Percentiles rank a stretch among this genome's conserved stretches.
phyloP scores from a whole-genome alignment of 2,113 vertebrate genomes.

The western clawed frog (Xenopus tropicalis) region UCB_Xtro_10.0 CM004446.2:13823501-13824000 shows the following conservation, averaged over 20 bases:
- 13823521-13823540: too few relatives aligned
- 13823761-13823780: conserved; percentile 5
- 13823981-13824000: background rate
- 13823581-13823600: too few relatives aligned
- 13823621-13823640: too few relatives aligned
- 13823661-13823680: conserved; percentile 1
- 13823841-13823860: background rate
- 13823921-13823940: background rate
- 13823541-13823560: too few relatives aligned
- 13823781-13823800: conserved; percentile 2
- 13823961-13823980: background rate
- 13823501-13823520: too few relatives aligned
- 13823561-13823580: too few relatives aligned
- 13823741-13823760: conserved; percentile 14
- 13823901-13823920: background rate
- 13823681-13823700: conserved; percentile 6
- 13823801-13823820: background rate
- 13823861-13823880: background rate
- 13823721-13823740: conserved; percentile 11
- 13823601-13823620: too few relatives aligned
- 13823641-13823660: background rate
- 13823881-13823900: background rate
- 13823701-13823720: conserved; percentile 13
- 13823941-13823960: conserved; percentile 14
- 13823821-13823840: background rate